phyloP scores from a whole-genome alignment of 35 echinoderm and acorn worm genomes.

The Lytechinus pictus region DNA sequence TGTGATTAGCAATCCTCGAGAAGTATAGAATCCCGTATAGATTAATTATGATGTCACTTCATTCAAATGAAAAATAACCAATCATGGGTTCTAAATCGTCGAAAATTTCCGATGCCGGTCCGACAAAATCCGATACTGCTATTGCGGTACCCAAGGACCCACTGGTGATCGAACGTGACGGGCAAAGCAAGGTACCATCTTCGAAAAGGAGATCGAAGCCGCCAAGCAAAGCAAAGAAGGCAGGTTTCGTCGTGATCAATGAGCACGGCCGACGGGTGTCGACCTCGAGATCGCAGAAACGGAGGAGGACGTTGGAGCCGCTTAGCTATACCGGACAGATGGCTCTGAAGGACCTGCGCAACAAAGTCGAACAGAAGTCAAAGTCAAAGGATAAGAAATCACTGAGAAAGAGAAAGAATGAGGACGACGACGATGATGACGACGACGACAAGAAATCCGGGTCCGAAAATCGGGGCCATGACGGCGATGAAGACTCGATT shows the following conservation, averaged over 20 bases:
- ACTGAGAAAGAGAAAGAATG: not conserved
- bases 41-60: no score
- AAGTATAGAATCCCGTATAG: no score
- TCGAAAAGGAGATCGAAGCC: not conserved
- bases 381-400: not conserved
- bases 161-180: not conserved
- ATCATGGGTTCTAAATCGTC: not conserved
- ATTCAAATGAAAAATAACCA: not conserved
- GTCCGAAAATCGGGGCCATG: not conserved
- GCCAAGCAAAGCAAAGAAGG: not conserved
- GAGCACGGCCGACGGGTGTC: not conserved
- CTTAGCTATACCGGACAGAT: not conserved
- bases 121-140: not conserved
- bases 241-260: not conserved
- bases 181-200: not conserved
- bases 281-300: not conserved
- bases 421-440: not conserved
- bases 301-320: constrained; percentile 16
- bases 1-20: no score
- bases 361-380: not conserved
- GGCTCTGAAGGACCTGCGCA: not conserved
- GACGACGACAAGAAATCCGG: not conserved
- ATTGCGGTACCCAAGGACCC: not conserved
- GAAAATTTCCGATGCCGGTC: not conserved
- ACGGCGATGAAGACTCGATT: constrained; percentile 58